Percentiles rank a stretch among this genome's conserved stretches.
These are phyloP conservation scores for Chelonus formosanus DNA, from an alignment of 2,888 invertebrate genomes.

Conservation along the genomic window DNA sequence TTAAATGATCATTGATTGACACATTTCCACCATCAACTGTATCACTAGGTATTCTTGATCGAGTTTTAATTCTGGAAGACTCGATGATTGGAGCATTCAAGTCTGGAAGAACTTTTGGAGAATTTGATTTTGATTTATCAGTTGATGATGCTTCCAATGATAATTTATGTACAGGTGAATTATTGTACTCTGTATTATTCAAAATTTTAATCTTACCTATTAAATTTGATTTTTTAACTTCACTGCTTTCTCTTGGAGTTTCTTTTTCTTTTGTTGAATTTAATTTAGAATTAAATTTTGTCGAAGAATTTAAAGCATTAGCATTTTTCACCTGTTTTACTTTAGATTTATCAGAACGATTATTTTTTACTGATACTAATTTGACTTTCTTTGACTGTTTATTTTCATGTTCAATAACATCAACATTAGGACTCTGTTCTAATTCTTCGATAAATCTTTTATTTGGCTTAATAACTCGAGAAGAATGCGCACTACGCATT, in stretches of 20 bases:
- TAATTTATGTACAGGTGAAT: conserved; percentile 10
- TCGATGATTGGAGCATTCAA: conserved; percentile 56
- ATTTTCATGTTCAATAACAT: conserved; percentile 52
- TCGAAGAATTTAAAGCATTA: conserved; percentile 34
- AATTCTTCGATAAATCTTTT: conserved; percentile 82
- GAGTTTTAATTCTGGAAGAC: conserved; percentile 63
- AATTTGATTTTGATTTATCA: conserved; percentile 49
- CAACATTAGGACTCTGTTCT: conserved; percentile 63
- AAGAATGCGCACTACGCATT: conserved; percentile 83
- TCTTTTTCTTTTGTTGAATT: conserved; percentile 44
- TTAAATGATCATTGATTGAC: conserved; percentile 30
- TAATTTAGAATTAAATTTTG: conserved; percentile 35
- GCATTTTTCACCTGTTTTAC: conserved; percentile 3
- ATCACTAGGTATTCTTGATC: conserved; percentile 56
- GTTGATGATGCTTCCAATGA: conserved; percentile 35
- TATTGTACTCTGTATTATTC: conserved; percentile 16
- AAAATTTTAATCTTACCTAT: conserved; percentile 28
- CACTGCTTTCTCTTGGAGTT: conserved; percentile 26
- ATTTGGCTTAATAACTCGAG: conserved; percentile 87
- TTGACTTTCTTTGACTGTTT: conserved; percentile 54
- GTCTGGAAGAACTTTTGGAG: conserved; percentile 60
- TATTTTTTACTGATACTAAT: conserved; percentile 43
- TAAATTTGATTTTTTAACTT: conserved; percentile 29
- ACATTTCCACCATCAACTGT: conserved; percentile 34
- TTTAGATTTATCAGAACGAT: conserved; percentile 9